Evolutionary conservation across 2,888 invertebrate genomes (phyloP).

Genomic region (Drosophila melanosoma): DNA sequence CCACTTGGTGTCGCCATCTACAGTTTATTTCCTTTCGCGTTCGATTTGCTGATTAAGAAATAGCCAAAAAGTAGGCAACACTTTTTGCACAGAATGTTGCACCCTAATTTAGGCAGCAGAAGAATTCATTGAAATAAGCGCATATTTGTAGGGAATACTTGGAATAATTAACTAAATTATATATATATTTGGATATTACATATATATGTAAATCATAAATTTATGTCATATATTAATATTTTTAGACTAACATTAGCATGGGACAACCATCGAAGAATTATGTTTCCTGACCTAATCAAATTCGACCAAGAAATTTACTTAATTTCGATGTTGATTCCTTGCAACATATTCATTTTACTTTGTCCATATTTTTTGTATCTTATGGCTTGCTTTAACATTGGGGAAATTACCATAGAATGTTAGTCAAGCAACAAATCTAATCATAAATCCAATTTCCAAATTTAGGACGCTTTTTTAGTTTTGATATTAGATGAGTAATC

Average conservation of each 20-base stretch:
- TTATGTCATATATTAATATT: neutral
- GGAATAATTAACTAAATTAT: neutral
- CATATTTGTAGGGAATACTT: neutral
- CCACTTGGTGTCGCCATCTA: conserved; percentile 38
- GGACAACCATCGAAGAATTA: neutral
- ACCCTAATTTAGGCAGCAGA: conserved; percentile 9
- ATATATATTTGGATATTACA: neutral
- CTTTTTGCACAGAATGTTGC: neutral
- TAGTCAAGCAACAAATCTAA: neutral
- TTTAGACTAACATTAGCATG: neutral
- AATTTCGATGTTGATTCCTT: neutral
- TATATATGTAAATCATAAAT: neutral
- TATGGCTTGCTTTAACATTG: no score
- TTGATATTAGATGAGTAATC: neutral
- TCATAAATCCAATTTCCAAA: no score
- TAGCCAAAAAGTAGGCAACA: conserved; percentile 41
- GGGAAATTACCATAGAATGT: neutral
- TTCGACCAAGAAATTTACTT: neutral
- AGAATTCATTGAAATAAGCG: neutral
- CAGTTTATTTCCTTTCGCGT: neutral
- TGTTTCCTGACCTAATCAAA: neutral
- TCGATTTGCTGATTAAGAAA: neutral
- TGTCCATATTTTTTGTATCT: neutral
- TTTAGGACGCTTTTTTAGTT: neutral
- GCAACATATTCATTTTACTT: neutral